These are phyloP conservation scores for Cryptocheilus praepositus DNA, from an alignment of 2,888 invertebrate species.

Conservation along the genomic window DNA sequence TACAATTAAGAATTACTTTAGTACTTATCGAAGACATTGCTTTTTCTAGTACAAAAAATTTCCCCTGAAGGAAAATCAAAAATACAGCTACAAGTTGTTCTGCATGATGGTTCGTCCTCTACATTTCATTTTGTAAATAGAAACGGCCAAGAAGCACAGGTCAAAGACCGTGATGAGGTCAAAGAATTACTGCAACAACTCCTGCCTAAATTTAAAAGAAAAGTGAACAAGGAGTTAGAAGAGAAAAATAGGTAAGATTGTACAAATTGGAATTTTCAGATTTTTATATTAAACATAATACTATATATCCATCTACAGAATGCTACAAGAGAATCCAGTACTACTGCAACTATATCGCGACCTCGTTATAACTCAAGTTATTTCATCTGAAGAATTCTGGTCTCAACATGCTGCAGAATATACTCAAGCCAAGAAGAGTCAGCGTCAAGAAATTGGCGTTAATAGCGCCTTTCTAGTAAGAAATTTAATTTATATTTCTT, in stretches of 20 bases:
- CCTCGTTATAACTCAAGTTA: slow-evolving; percentile 95
- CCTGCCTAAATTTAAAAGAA: slow-evolving; percentile 94
- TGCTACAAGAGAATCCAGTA: slow-evolving; percentile 92
- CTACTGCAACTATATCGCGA: slow-evolving; percentile 96
- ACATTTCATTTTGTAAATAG: slow-evolving; percentile 98
- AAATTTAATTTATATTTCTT: neutral
- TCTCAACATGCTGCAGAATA: slow-evolving; percentile 88
- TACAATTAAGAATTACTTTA: neutral
- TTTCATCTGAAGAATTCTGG: slow-evolving; percentile 99
- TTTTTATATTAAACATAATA: neutral
- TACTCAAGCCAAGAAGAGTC: slow-evolving; percentile 82
- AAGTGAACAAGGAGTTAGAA: slow-evolving; percentile 92
- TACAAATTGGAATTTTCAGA: neutral
- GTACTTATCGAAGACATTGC: slow-evolving; percentile 13
- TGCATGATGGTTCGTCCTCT: slow-evolving; percentile 94
- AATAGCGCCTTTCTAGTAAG: slow-evolving; percentile 80
- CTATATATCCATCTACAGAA: slow-evolving; percentile 69
- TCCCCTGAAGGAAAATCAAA: slow-evolving; percentile 98
- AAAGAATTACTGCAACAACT: slow-evolving; percentile 93
- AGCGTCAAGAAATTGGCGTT: slow-evolving; percentile 90
- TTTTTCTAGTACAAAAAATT: slow-evolving; percentile 91
- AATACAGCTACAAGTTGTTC: slow-evolving; percentile 96
- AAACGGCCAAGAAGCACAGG: slow-evolving; percentile 87
- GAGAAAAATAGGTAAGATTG: slow-evolving; percentile 84
- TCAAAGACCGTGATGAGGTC: slow-evolving; percentile 93